Base-by-base conservation (phyloP, 2,113 vertebrate species). In the Sphyrna mokarran region DNA sequence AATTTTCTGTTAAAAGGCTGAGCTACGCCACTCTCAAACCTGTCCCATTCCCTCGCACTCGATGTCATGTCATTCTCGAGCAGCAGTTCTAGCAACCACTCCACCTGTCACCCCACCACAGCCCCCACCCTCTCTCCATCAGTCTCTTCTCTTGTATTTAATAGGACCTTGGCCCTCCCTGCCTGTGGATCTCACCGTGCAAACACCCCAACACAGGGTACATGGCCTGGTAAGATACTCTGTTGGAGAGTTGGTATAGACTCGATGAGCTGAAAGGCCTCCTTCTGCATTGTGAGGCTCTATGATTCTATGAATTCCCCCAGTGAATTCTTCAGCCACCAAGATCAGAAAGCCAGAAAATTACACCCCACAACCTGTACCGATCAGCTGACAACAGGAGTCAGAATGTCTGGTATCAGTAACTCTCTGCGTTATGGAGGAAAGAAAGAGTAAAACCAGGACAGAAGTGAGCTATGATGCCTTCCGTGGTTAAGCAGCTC, bases 1-100 rank as follows among this genome's bases (percentile, higher is more conserved):
- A 48, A 68, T 95, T 83, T 7, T n/a, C 33, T 76, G 63, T 95
- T 20, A 95, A 18, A 76, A 96, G 95, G 91, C 89, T 6, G 61
- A 96, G 68, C 95, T 96, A 96, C 96, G 5, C 0, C 18, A 18
- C 66, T 68, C 14, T 68, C 66, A 18, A 68, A 68, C 66, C 66
- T 16, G 16, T 18, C 66, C 14, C 1, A 18, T 18, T 68, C 14
- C 66, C 66, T 18, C 66, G 20, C 66, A 18, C 66, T 68, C 18
- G 16, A 68, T 68, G 9, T 63, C 66, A 68, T 68, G 16, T 68
- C 66, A 68, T 18, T 68, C 2, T 68, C 48, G 48, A 54, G 48
- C 48, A 54, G 48, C 48, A 54, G 48, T 54, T 54, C 48, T 5
- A 54, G 48, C 3, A 54, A 54, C 48, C 48, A 48, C 43, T n/a